These are phyloP conservation scores for Arrhamphus sclerolepis DNA, from an alignment of 2,797 vertebrate species.

Conservation along the genomic window DNA sequence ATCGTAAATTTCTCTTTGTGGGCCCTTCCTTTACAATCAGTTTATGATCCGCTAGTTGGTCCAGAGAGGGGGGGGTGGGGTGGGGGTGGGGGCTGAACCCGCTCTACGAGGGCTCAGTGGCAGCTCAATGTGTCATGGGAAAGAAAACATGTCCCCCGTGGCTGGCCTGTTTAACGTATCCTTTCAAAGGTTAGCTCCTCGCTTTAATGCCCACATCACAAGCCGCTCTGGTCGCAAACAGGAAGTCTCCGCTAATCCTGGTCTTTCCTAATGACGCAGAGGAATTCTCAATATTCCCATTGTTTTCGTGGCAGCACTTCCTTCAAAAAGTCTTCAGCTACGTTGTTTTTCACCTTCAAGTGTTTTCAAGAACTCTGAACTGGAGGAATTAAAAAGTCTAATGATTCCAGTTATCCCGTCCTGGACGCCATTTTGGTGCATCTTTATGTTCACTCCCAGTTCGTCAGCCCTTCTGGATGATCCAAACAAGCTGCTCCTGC, in stretches of 20 bases:
- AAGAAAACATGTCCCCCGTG: conserved; percentile 71
- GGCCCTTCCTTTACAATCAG: conserved; percentile 54
- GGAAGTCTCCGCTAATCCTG: conserved; percentile 74
- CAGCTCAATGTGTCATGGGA: conserved; percentile 75
- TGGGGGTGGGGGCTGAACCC: conserved; percentile 24
- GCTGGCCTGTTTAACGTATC: conserved; percentile 62
- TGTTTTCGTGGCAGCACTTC: conserved; percentile 62
- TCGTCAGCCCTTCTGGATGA: conserved; percentile 18
- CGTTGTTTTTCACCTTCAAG: conserved; percentile 20
- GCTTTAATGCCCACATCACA: conserved; percentile 72
- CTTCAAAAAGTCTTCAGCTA: conserved; percentile 22
- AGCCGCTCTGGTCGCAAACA: conserved; percentile 62
- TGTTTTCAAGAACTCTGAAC: conserved; percentile 24
- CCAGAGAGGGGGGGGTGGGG: conserved; percentile 22
- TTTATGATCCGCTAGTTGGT: conserved; percentile 64
- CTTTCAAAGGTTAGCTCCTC: conserved; percentile 61
- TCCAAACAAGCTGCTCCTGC: conserved; percentile 26
- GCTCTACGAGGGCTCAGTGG: conserved; percentile 59
- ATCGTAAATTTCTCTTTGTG: conserved; percentile 61
- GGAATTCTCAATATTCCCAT: conserved; percentile 64
- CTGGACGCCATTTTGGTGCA: neutral
- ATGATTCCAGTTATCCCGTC: too few species aligned
- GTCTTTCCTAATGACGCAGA: conserved; percentile 67
- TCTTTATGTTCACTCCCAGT: neutral
- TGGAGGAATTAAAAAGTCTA: neutral